Percentiles rank a stretch among this genome's conserved stretches.
phyloP scores from a whole-genome alignment of 2,888 invertebrate genomes.

The Melipona bicolor region DNA sequence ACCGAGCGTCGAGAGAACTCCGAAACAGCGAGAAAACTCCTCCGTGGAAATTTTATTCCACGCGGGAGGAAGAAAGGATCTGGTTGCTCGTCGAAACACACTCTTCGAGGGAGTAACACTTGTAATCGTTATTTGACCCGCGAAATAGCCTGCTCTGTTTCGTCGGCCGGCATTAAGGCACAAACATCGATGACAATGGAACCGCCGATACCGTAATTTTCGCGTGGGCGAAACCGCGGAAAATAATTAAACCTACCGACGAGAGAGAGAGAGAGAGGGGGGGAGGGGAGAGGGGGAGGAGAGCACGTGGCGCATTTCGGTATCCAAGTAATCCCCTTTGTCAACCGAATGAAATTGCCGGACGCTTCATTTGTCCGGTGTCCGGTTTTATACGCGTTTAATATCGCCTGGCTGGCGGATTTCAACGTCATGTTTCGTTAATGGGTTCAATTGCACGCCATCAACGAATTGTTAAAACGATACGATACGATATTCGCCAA shows the following conservation, averaged over 20 bases:
- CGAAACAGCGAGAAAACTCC: too few relatives aligned
- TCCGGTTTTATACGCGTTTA: constrained; percentile 15
- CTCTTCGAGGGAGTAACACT: too few relatives aligned
- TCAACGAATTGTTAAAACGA: constrained; percentile 27
- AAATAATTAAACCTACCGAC: constrained; percentile 10
- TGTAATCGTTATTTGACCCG: background rate
- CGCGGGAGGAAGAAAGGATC: too few relatives aligned
- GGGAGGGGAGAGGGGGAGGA: too few relatives aligned
- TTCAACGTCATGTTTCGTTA: constrained; percentile 10
- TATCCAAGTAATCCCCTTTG: background rate
- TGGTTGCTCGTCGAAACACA: too few relatives aligned
- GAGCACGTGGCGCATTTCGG: background rate
- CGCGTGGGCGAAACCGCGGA: background rate
- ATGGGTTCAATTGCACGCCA: constrained; percentile 8
- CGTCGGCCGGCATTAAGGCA: background rate
- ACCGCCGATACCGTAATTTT: background rate
- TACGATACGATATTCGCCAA: constrained; percentile 4
- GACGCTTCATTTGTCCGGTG: background rate
- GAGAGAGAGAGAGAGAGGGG: too few relatives aligned
- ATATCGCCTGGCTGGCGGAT: constrained; percentile 8
- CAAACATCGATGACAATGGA: background rate
- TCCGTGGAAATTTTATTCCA: too few relatives aligned
- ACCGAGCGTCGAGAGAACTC: too few relatives aligned
- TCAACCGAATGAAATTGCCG: constrained; percentile 7
- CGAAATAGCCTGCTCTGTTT: too few relatives aligned